phyloP scores from a whole-genome alignment of 2,113 vertebrate species.

The Pangasianodon hypophthalmus region DNA sequence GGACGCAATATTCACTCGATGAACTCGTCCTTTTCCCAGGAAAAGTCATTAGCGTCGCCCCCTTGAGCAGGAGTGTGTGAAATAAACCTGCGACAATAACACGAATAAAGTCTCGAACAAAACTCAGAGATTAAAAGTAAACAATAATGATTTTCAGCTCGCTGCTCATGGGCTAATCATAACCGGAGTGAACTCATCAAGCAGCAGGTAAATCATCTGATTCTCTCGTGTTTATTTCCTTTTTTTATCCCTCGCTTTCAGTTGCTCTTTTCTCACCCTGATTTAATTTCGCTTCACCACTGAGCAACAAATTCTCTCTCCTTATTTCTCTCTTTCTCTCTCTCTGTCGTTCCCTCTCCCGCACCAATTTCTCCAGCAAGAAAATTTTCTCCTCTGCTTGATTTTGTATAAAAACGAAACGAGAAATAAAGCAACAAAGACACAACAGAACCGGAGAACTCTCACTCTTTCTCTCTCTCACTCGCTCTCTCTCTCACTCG shows the following conservation, averaged over 20 bases:
- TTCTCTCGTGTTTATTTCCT: neutral
- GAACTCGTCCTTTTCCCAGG: neutral
- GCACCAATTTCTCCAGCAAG: neutral
- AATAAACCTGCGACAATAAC: neutral
- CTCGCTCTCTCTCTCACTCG: too few species aligned
- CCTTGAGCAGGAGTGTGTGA: neutral
- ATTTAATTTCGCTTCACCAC: neutral
- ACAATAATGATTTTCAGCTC: neutral
- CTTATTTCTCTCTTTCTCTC: neutral
- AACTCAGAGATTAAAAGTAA: constrained; percentile 4
- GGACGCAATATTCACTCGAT: neutral
- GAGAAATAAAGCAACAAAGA: neutral
- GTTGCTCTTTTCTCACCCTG: neutral
- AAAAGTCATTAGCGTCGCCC: neutral
- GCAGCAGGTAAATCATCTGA: constrained; percentile 5
- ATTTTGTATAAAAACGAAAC: neutral
- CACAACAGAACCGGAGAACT: neutral
- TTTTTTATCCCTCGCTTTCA: neutral
- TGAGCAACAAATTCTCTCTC: neutral
- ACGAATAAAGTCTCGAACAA: neutral
- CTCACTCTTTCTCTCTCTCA: too few species aligned
- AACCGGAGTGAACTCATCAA: neutral
- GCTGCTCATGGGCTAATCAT: neutral
- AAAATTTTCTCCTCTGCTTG: neutral
- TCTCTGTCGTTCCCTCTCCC: neutral